Conservation (phyloP, 2,888 invertebrate species). For the Pandemis corylana region DNA sequence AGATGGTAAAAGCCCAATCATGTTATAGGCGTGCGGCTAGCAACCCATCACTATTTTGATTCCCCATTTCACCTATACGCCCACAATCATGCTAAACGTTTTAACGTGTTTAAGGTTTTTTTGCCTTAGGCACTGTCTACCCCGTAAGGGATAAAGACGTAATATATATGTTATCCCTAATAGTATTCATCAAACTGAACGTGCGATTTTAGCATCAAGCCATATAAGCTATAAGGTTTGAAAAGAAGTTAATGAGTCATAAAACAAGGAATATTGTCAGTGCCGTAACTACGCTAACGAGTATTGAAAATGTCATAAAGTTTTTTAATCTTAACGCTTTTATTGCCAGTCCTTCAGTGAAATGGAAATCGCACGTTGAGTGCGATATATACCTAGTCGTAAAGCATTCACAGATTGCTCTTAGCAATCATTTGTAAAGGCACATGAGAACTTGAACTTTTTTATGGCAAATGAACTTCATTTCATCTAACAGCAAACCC, state of each 20-base stretch:
- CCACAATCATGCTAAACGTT: no score
- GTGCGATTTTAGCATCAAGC: no score
- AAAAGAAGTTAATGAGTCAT: neutral
- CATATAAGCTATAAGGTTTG: no score
- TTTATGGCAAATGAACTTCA: slow-evolving; percentile 39
- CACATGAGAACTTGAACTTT: slow-evolving; percentile 29
- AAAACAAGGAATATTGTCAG: neutral
- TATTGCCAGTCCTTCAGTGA: neutral
- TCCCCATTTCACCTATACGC: no score
- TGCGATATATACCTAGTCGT: slow-evolving; percentile 14
- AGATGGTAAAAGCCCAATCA: no score
- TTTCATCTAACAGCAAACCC: slow-evolving; percentile 31
- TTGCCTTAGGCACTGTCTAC: no score
- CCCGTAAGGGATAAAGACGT: no score
- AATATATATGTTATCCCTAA: no score
- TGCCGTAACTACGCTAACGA: neutral
- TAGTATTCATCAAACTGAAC: no score
- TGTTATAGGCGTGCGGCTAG: no score
- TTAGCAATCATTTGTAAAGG: slow-evolving; percentile 11
- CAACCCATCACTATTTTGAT: no score
- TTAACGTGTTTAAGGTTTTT: no score
- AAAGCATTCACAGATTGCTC: slow-evolving; percentile 12
- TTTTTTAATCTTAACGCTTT: neutral
- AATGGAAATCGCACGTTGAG: neutral
- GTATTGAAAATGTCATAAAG: neutral